Conservation (phyloP, 2,797 vertebrate genomes). For the Aulostomus chinensis region DNA sequence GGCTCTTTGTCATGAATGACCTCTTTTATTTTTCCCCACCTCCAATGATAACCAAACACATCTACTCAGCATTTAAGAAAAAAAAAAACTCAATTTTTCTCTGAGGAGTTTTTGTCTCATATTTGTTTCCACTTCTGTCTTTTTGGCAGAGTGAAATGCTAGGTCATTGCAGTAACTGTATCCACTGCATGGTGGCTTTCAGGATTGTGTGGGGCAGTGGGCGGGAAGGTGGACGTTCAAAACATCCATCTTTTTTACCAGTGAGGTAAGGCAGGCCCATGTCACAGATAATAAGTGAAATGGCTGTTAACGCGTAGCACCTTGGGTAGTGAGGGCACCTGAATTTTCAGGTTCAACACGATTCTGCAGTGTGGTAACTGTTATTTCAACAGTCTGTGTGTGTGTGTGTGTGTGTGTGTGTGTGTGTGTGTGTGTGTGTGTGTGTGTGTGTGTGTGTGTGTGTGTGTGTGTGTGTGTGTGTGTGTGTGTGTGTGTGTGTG, state of each 20-base stretch:
- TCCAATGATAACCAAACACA: constrained; percentile 79
- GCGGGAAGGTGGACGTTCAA: constrained; percentile 42
- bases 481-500: no score
- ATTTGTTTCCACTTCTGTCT: constrained; percentile 75
- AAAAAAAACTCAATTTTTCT: constrained; percentile 52
- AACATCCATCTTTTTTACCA: constrained; percentile 36
- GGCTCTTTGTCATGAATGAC: constrained; percentile 81
- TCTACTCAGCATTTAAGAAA: constrained; percentile 77
- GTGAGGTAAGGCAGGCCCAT: constrained; percentile 2
- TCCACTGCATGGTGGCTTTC: constrained; percentile 52
- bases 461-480: no score
- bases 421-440: no score
- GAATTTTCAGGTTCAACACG: no score
- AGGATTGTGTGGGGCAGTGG: constrained; percentile 46
- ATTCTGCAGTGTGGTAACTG: no score
- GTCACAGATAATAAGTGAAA: no score
- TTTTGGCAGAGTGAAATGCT: constrained; percentile 65
- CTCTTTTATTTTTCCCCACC: constrained; percentile 77
- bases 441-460: no score
- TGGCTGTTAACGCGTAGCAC: no score
- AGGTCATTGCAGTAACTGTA: constrained; percentile 69
- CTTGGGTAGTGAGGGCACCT: no score
- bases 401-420: no score
- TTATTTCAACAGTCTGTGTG: no score
- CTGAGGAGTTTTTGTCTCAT: constrained; percentile 49